Conservation (phyloP, 2,113 vertebrate genomes). For the Pachypanchax playfairii region DNA sequence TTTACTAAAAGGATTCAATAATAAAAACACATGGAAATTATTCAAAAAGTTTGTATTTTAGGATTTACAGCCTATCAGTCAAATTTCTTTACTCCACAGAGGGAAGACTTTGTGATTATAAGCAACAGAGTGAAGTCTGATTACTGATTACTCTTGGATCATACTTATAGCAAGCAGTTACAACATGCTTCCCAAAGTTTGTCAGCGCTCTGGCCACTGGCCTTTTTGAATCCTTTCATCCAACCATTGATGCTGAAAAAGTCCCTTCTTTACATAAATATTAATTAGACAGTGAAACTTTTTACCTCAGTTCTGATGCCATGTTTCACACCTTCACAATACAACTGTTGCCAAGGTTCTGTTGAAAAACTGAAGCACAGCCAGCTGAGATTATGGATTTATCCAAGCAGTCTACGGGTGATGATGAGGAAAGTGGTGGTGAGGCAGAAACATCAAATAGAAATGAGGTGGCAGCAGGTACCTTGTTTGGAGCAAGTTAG, state of each 20-base stretch:
- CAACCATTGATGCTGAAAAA: background rate
- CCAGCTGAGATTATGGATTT: background rate
- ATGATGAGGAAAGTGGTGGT: background rate
- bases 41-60: constrained; percentile 1
- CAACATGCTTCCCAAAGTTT: too few relatives aligned
- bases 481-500: too few relatives aligned
- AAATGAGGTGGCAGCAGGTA: background rate
- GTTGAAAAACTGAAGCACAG: background rate
- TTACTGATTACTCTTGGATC: too few relatives aligned
- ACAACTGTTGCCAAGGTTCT: background rate
- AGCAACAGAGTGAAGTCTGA: too few relatives aligned
- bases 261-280: background rate
- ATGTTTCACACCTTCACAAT: background rate
- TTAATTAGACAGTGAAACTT: background rate
- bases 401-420: background rate
- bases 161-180: too few relatives aligned
- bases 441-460: background rate
- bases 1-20: background rate
- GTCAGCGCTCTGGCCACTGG: too few relatives aligned
- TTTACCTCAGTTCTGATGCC: background rate
- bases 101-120: too few relatives aligned
- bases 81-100: too few relatives aligned
- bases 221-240: background rate
- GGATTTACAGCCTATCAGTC: background rate
- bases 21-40: background rate